Evolutionary conservation across 2,888 invertebrate genomes (phyloP), one percentile per base, ranked within the genome.

Genomic region (Chloroclysta siterata): DNA sequence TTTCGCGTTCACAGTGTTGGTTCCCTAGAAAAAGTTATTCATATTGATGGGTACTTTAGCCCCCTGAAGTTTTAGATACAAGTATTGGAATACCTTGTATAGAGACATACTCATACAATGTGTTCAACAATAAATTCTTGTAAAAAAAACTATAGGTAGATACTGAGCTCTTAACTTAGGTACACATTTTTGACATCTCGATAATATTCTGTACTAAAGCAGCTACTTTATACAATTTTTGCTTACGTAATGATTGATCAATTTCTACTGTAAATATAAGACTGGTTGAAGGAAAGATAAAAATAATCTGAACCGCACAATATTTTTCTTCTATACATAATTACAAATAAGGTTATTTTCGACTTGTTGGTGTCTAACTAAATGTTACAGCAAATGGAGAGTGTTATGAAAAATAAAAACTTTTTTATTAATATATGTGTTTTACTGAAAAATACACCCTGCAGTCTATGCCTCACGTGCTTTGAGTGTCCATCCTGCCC

Each of bases 301-400:
- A 72, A 74, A 77, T 79, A 83, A 79, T 79, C 82, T 80, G 77
- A 79, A 81, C 82, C 88, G 88, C 88, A 88, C 88, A 88, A 88
- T 83, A 83, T 67, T 85, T 83, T 82, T 81, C 84, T 84, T 84
- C 83, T 85, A 82, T 83, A 78, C 75, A 75, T 73, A 71, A 66
- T 68, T 66, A 78, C 73, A 74, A 72, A 5, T 57, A 57, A 60
- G 48, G 28, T 57, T 48, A 57, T 75, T 74, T 75, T 79, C 76
- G 78, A 73, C 77, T 76, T 82, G 82, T 86, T 85, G 83, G 82
- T 85, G 81, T 84, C 83, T 83, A 84, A 79, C 66, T 83, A 79
- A 81, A 81, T 83, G 81, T 84, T 82, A 74, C 77, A 79, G 77
- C 50, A 78, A 77, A 79, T 60, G 60, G 51, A 76, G 73, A 76